Evolutionary conservation across 2,888 invertebrate species (phyloP), one percentile per base, ranked within the genome.

Genomic region (Netelia fuscicornis): DNA sequence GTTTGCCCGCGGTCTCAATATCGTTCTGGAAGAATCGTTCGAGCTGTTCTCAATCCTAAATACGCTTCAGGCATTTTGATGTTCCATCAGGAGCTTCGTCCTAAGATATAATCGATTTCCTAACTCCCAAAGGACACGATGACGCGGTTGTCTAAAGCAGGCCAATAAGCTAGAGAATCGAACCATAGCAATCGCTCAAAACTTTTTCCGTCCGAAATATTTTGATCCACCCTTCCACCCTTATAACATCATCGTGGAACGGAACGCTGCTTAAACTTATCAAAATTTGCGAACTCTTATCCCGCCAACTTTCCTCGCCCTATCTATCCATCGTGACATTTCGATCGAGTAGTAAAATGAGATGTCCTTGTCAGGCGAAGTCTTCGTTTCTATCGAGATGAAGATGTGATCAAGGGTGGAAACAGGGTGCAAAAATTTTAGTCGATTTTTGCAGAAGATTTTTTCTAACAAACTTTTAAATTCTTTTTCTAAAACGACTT

Each of bases 341-440:
- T 87, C 86, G 83, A 87, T 87, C 85, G 86, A 87, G 86, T 78
- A 76, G 75, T 81, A 80, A 60, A 83, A 83, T 81, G 76, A 80
- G 65, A 72, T 64, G 75, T 52, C 62, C 44, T 60, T 44, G 71
- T 11, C 64, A 58, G 68, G 30, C 58, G 13, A 3, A 0, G 1
- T 60, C 13, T 42, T 67, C 30, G 1, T 11, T 56, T 17, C 0
- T 30, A 9, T 70, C 25, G 11, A 30, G 37, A 30, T 37, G 37
- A 37, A 37, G 37, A 5, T 37, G 6, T 37, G 37, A 5, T 37
- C 37, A 37, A 37, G 37, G 37, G 37, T 37, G 37, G 8, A 37
- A 37, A 37, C 37, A 3, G 37, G 37, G 6, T 37, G 6, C 37
- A 37, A 37, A 37, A 6, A 5, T 37, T 6, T 37, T 37, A 37